Percentiles rank a stretch among this genome's conserved stretches.
Conservation (phyloP, 2,888 invertebrate species). For the Cephus spinipes region DNA sequence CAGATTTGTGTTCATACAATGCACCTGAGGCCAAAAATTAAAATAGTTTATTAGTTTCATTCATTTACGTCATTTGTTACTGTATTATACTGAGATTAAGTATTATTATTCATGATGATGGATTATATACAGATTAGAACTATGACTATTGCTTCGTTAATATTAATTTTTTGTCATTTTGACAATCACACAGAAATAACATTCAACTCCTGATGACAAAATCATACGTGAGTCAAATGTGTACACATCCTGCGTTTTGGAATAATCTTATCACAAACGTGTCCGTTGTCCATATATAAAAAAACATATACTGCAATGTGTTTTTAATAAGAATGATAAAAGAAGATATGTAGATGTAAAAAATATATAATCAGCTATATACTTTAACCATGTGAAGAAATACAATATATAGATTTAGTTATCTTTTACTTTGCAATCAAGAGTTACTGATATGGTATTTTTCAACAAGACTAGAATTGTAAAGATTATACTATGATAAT, state of each 20-base stretch:
- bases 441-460: not conserved
- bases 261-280: slow-evolving; percentile 19
- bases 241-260: slow-evolving; percentile 6
- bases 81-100: not conserved
- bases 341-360: not conserved
- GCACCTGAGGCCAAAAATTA: slow-evolving; percentile 43
- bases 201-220: not conserved
- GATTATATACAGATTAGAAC: too few relatives aligned
- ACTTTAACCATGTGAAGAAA: not conserved
- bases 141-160: not conserved
- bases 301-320: slow-evolving; percentile 22
- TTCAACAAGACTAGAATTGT: not conserved
- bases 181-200: not conserved
- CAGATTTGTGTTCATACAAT: slow-evolving; percentile 47
- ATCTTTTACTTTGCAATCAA: not conserved
- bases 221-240: not conserved
- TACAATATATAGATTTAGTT: not conserved
- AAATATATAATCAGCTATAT: not conserved
- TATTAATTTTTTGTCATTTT: not conserved
- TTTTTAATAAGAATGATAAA: not conserved
- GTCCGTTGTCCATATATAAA: slow-evolving; percentile 15
- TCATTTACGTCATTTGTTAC: slow-evolving; percentile 7
- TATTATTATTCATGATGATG: too few relatives aligned
- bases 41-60: slow-evolving; percentile 6
- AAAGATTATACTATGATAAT: not conserved